Evolutionary conservation across 2,888 invertebrate genomes (phyloP).

Genomic region (Ochropleura plecta): DNA sequence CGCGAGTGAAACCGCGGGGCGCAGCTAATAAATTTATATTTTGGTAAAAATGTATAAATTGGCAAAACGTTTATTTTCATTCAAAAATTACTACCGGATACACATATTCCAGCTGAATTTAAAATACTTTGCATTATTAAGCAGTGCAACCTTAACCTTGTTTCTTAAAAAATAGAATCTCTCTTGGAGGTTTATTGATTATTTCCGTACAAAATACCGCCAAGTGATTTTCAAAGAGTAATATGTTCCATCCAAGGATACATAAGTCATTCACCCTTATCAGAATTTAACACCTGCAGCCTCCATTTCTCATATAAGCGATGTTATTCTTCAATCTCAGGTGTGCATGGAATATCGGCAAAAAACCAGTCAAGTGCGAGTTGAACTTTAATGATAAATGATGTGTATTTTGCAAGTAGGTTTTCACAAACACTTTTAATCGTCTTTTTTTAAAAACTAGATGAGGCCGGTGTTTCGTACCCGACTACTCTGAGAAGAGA

Average conservation of each 20-base stretch:
- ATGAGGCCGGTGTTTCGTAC: too few relatives aligned
- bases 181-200: not conserved
- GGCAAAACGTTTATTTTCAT: too few relatives aligned
- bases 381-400: too few relatives aligned
- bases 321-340: constrained; percentile 49
- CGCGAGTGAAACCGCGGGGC: too few relatives aligned
- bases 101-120: not conserved
- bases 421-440: too few relatives aligned
- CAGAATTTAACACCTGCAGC: constrained; percentile 23
- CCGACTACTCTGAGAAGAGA: too few relatives aligned
- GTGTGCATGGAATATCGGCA: constrained; percentile 28
- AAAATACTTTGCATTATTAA: not conserved
- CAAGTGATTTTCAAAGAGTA: constrained; percentile 14
- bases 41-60: too few relatives aligned
- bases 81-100: too few relatives aligned
- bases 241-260: constrained; percentile 5
- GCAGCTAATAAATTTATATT: too few relatives aligned
- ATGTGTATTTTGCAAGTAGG: too few relatives aligned
- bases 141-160: not conserved
- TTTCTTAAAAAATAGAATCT: not conserved
- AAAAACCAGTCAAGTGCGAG: constrained; percentile 3
- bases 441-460: too few relatives aligned
- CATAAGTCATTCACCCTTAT: constrained; percentile 23
- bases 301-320: constrained; percentile 19
- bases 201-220: not conserved